Conservation (phyloP, 2,797 vertebrate species). For the Petrocephalus schoutedeni region DNA sequence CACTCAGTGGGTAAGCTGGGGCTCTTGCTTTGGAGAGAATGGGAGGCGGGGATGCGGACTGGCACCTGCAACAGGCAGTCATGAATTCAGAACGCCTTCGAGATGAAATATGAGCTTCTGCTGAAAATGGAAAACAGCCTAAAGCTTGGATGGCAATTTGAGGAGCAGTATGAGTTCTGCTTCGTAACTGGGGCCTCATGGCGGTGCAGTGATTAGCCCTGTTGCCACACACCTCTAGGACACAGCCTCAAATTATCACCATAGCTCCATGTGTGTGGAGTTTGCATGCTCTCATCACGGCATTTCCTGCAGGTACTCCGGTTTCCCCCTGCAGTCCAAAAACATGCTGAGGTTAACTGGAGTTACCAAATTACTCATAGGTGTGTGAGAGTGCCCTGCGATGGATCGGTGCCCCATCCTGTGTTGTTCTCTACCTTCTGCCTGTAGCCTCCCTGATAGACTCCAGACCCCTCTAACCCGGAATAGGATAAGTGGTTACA, state of each 20-base stretch:
- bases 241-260: neutral
- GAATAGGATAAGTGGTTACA: neutral
- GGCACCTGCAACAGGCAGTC: slow-evolving; percentile 67
- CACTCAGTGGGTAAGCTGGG: slow-evolving; percentile 70
- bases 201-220: neutral
- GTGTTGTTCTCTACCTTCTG: neutral
- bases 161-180: neutral
- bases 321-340: neutral
- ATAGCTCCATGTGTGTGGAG: neutral
- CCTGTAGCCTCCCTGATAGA: neutral
- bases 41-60: slow-evolving; percentile 78
- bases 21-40: slow-evolving; percentile 68
- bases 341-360: neutral
- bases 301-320: neutral
- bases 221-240: neutral
- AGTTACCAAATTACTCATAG: neutral
- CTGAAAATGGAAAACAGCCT: neutral
- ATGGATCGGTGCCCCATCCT: neutral
- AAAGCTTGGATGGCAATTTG: neutral
- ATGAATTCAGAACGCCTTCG: neutral
- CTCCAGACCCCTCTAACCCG: neutral
- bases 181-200: neutral
- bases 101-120: neutral
- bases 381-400: neutral
- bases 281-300: neutral